Evolutionary conservation across 1,140 invertebrate species (phyloP), one percentile per base, ranked within the genome.

Genomic region (Brachionus angularis): DNA sequence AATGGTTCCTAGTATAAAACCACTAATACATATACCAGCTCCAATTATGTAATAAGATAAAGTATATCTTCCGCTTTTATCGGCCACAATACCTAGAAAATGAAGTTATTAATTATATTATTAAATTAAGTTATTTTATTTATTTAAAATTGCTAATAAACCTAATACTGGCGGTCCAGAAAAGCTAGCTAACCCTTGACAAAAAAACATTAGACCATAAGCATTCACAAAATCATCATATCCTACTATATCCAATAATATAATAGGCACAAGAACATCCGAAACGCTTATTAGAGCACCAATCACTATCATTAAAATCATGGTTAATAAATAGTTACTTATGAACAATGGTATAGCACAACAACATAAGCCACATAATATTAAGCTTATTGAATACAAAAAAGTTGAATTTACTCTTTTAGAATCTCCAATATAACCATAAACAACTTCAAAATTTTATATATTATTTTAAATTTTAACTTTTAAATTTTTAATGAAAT

Each of bases 401-500:
- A 67, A 34, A n/a, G 47, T 50, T 14, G 62, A 42, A 29, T 67
- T 67, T 27, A 67, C 34, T 47, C 33, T 36, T 29, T 70, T 70
- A 2, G 67, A 70, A 36, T 70, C 67, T 36, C 67, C 67, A n/a
- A 70, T 53, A 53, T 52, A 70, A 27, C 67, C 67, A 53, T 70
- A 70, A 42, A 50, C 39, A 31, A 70, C 46, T 70, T 47, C 18
- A 25, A 64, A 64, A 23, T 29, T 39, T 46, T 27, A 67, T 31
- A 25, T 31, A 64, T 29, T 62, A 42, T 5, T 8, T 8, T 31
- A 14, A 5, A 29, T 52, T 52, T 29, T 27, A 5, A 62, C 25
- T 39, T 64, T 47, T 29, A 10, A 23, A 44, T 21, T 29, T 18
- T 18, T 7, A 16, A 23, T n/a, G n/a, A n/a, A n/a, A n/a, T n/a